Evolutionary conservation across 2,797 vertebrate species (phyloP), one percentile per base, ranked within the genome.

Genomic region (Oreochromis mossambicus): DNA sequence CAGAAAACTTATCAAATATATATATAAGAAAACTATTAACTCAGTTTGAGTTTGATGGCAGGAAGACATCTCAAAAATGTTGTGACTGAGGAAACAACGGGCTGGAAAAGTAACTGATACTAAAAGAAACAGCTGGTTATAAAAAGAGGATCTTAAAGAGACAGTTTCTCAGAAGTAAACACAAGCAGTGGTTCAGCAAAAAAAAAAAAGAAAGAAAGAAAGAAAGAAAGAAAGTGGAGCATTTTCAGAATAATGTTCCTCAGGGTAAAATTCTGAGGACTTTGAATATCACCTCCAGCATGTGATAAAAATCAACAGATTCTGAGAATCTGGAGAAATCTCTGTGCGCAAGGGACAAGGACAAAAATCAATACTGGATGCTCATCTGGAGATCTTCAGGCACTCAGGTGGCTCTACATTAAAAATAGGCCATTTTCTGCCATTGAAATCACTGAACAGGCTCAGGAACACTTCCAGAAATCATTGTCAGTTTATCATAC

Each of bases 221-320:
- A 26, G 26, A 26, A 26, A 26, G 26, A 26, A 26, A 26, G 2
- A 4, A 34, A 34, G 29, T 34, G 61, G 8, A 3, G n/a, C n/a
- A 66, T 21, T 41, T 41, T 66, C 19, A 68, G 6, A 41, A 68
- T 41, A 68, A 68, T 43, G n/a, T 43, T 43, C 38, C 38, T 15
- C 0, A 0, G 3, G 13, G 21, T 43, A 5, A 26, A 68, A 68
- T 0, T 68, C 7, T 43, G 21, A 26, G 26, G 63, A 68, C 63
- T 10, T 1, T 10, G 14, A 68, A 6, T 24, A 15, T 68, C 12
- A 14, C 15, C n/a, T 4, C 38, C 38, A 43, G 8, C 19, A 68
- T 5, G 6, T 68, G 15, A 68, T 43, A 38, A 38, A 38, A 38
- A 38, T 61, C 17, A 61, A 61, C 29, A 36, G 26, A 26, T 26